These are phyloP conservation scores for Anguilla obscura DNA, from an alignment of 2,797 vertebrate species.

Conservation along the genomic window DNA sequence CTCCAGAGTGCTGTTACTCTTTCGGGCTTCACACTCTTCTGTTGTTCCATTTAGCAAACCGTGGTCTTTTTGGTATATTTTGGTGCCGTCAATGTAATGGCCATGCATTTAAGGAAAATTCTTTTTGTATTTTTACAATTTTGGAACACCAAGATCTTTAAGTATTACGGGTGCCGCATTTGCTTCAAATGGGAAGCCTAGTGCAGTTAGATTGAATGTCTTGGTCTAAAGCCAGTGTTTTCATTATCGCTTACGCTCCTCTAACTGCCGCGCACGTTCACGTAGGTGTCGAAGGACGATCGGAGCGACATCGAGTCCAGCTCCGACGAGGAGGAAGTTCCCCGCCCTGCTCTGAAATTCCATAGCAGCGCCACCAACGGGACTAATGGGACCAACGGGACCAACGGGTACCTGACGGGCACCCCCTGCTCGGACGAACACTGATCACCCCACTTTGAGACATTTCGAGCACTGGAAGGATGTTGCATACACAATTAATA, in stretches of 20 bases:
- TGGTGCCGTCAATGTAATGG: background rate
- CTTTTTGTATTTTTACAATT: background rate
- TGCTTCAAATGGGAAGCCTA: background rate
- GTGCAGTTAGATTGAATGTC: background rate
- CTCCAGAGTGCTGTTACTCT: background rate
- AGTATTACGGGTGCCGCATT: background rate
- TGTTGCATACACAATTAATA: constrained; percentile 59
- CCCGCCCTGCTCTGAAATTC: constrained; percentile 72
- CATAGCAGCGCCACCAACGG: constrained; percentile 73
- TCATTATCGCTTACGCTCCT: background rate
- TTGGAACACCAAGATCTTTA: background rate
- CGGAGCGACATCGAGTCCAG: constrained; percentile 95
- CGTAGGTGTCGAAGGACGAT: constrained; percentile 91
- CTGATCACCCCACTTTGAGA: constrained; percentile 67
- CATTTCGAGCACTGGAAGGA: constrained; percentile 53
- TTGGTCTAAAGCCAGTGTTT: background rate
- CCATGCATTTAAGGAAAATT: background rate
- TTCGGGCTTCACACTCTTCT: background rate
- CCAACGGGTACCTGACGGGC: constrained; percentile 89
- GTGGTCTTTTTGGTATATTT: background rate
- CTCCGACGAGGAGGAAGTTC: constrained; percentile 91
- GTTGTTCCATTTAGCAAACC: background rate
- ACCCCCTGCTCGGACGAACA: constrained; percentile 82
- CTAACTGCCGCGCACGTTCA: background rate
- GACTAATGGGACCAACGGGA: constrained; percentile 84